Evolutionary conservation across 2,888 invertebrate species (phyloP).

Genomic region (Cephus pulcher): DNA sequence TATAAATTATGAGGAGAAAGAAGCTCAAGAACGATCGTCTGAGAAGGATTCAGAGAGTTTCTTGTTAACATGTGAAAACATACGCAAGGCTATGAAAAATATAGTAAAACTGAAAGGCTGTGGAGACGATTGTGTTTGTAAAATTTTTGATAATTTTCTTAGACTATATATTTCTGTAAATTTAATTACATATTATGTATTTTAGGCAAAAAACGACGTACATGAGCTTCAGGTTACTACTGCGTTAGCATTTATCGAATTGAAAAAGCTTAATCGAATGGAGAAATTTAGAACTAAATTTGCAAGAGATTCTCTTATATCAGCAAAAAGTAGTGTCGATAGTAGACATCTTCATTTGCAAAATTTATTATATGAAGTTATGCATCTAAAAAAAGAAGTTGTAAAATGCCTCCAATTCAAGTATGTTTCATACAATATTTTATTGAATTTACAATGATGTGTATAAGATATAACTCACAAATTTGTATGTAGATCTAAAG

Average conservation of each 20-base stretch:
- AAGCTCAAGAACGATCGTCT: conserved; percentile 75
- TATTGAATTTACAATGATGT: background rate
- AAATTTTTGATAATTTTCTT: conserved; percentile 11
- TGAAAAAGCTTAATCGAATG: conserved; percentile 90
- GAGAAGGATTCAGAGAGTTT: conserved; percentile 77
- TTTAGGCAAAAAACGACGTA: conserved; percentile 74
- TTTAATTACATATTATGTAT: conserved; percentile 30
- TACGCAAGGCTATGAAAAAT: conserved; percentile 76
- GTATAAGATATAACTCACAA: conserved; percentile 1
- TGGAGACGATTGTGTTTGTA: conserved; percentile 70
- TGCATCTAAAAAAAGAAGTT: conserved; percentile 95
- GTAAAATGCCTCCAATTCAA: conserved; percentile 94
- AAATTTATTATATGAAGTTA: conserved; percentile 93
- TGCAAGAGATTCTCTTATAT: conserved; percentile 83
- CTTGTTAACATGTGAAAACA: conserved; percentile 76
- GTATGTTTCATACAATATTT: conserved; percentile 64
- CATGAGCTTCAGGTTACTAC: conserved; percentile 78
- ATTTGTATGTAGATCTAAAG: conserved; percentile 77
- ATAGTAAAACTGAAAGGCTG: conserved; percentile 76
- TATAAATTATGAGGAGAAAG: conserved; percentile 79
- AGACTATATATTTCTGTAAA: conserved; percentile 6
- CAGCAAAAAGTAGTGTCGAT: conserved; percentile 90
- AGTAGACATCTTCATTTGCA: conserved; percentile 90
- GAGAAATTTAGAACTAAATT: conserved; percentile 89
- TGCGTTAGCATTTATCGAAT: conserved; percentile 80